Evolutionary conservation across 2,888 invertebrate species (phyloP).

Genomic region (Zonitis immaculata): DNA sequence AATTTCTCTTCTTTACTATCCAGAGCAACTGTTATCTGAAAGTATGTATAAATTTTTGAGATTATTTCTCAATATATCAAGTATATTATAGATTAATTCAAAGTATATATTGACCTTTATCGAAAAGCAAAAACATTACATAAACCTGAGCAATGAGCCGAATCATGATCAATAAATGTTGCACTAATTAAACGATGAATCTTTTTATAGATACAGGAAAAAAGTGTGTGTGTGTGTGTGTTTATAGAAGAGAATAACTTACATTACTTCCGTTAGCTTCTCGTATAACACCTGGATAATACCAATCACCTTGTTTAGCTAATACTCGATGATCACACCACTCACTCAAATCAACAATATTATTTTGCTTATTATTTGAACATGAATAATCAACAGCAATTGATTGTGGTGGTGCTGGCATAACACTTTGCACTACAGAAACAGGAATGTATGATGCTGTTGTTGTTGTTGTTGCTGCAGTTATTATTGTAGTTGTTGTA

Average conservation of each 20-base stretch:
- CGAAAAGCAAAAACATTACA: neutral
- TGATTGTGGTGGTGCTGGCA: slow-evolving; percentile 42
- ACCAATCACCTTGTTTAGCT: slow-evolving; percentile 76
- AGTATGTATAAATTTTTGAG: neutral
- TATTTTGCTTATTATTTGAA: slow-evolving; percentile 33
- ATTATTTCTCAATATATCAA: no score
- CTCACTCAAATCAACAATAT: slow-evolving; percentile 74
- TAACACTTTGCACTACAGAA: slow-evolving; percentile 44
- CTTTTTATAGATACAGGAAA: no score
- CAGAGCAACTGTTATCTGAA: slow-evolving; percentile 67
- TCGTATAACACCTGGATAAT: slow-evolving; percentile 84
- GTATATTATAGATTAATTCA: neutral
- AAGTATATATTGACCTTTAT: neutral
- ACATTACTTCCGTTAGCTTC: slow-evolving; percentile 62
- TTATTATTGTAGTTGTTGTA: slow-evolving; percentile 22
- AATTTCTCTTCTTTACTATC: slow-evolving; percentile 70
- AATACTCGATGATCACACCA: slow-evolving; percentile 92
- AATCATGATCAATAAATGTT: neutral
- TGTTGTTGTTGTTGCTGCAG: slow-evolving; percentile 21
- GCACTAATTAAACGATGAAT: no score
- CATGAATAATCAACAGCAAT: slow-evolving; percentile 46
- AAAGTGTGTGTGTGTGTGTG: no score
- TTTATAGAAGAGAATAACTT: slow-evolving; percentile 29
- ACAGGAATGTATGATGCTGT: slow-evolving; percentile 40
- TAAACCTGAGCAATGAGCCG: neutral